phyloP scores from a whole-genome alignment of 2,113 vertebrate species.

The Actenoides hombroni region DNA sequence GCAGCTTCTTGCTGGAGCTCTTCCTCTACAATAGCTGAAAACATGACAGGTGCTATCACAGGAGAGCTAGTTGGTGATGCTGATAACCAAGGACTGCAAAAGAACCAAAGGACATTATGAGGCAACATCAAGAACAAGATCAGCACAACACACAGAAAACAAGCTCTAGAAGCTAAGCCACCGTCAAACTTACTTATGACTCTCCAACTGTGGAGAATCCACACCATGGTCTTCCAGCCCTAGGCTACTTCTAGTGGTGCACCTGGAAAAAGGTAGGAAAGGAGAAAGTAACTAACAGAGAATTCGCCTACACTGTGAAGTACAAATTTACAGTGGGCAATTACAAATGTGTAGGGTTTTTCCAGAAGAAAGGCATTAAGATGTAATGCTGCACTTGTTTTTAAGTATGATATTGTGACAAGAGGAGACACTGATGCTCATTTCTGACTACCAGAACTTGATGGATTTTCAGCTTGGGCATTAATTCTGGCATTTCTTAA shows the following conservation, averaged over 20 bases:
- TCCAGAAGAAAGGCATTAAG: neutral
- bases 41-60: slow-evolving; percentile 79
- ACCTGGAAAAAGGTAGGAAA: slow-evolving; percentile 35
- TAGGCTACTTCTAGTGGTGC: neutral
- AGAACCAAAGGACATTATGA: neutral
- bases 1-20: slow-evolving; percentile 94
- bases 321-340: neutral
- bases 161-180: neutral
- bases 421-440: neutral
- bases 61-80: slow-evolving; percentile 75
- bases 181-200: slow-evolving; percentile 69
- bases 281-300: neutral
- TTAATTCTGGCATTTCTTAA: neutral
- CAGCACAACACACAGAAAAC: neutral
- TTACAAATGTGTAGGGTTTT: neutral
- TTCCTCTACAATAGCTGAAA: slow-evolving; percentile 93
- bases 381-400: neutral
- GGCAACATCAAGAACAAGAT: neutral
- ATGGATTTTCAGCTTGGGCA: neutral
- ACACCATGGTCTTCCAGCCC: slow-evolving; percentile 51
- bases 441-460: neutral
- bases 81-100: slow-evolving; percentile 88
- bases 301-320: neutral
- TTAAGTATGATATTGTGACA: neutral
- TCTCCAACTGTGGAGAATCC: slow-evolving; percentile 63